Evolutionary conservation across 1,140 invertebrate genomes (phyloP), one percentile per base, ranked within the genome.

Genomic region (Thaumatotibia leucotreta): DNA sequence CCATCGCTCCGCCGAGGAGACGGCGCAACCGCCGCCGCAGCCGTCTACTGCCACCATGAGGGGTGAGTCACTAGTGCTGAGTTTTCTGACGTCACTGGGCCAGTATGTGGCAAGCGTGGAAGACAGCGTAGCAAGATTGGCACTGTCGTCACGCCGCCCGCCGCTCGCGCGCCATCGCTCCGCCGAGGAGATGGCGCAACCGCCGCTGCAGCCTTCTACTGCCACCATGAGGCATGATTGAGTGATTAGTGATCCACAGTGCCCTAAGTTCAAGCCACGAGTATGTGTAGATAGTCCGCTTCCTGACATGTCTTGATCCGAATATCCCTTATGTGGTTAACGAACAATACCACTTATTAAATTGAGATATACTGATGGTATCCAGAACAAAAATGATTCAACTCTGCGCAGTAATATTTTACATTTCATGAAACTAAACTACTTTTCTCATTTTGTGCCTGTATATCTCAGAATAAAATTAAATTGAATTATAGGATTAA

Each of bases 61-160:
- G 79, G 88, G 88, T 91, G 66, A 68, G 14, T 76, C 20, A n/a
- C n/a, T n/a, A n/a, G n/a, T n/a, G n/a, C n/a, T n/a, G n/a, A 23
- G 6, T 10, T 50, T 50, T 6, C 94, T 97, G 79, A 95, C 94
- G 77, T 96, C 95, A 8, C 85, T 96, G 68, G 95, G 96, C 75
- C 95, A 96, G 82, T 95, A 96, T 86, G 95, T 97, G 77, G 93
- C 92, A 66, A 94, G 93, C 67, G 94, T 91, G 77, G 94, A 93
- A 67, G 94, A 93, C 81, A 95, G 95, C 76, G 96, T 97, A 64
- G 95, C 95, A 10, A 95, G 94, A 74, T 84, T 97, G 64, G 94
- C 92, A 31, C 86, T 96, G n/a, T 95, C 95, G 65, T 95, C 95
- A 31, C 95, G 95, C 69, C 92, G 95, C 69, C 96, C 94, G 75